Conservation (phyloP, 2,797 vertebrate species). For the Synaphobranchus kaupii region DNA sequence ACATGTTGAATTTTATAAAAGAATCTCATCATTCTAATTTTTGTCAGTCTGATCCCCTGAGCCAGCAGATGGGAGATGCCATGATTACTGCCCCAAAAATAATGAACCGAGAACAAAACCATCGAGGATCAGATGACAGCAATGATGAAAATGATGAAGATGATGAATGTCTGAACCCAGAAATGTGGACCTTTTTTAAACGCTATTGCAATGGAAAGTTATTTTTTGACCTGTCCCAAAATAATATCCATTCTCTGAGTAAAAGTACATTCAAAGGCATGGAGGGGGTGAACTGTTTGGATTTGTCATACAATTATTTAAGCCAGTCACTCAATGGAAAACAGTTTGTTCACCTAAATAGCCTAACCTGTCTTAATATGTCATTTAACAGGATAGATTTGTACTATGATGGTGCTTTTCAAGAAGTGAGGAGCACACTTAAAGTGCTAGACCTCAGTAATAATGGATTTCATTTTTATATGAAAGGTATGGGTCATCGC, state of each 20-base stretch:
- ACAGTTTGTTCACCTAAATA: constrained; percentile 60
- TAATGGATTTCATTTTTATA: constrained; percentile 78
- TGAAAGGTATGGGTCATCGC: constrained; percentile 77
- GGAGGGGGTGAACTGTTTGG: constrained; percentile 73
- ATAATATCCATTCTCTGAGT: constrained; percentile 70
- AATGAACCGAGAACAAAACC: neutral
- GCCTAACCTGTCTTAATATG: constrained; percentile 71
- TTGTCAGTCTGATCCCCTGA: constrained; percentile 27
- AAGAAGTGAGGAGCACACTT: constrained; percentile 68
- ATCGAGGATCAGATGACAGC: neutral
- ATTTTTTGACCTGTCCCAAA: constrained; percentile 75
- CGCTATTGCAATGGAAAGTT: constrained; percentile 51
- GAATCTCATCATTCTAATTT: constrained; percentile 30
- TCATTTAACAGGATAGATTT: constrained; percentile 79
- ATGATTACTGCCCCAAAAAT: neutral
- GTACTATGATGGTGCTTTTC: constrained; percentile 65
- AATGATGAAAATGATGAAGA: neutral
- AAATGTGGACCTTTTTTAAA: constrained; percentile 52
- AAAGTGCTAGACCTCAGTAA: constrained; percentile 75
- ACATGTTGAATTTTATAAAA: constrained; percentile 68
- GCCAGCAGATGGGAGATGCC: constrained; percentile 31
- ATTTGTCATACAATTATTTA: constrained; percentile 81
- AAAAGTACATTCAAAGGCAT: constrained; percentile 66
- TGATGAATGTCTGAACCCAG: neutral
- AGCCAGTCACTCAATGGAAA: constrained; percentile 66